Evolutionary conservation across 1,140 invertebrate genomes (phyloP).

Genomic region (Drosophila littoralis): DNA sequence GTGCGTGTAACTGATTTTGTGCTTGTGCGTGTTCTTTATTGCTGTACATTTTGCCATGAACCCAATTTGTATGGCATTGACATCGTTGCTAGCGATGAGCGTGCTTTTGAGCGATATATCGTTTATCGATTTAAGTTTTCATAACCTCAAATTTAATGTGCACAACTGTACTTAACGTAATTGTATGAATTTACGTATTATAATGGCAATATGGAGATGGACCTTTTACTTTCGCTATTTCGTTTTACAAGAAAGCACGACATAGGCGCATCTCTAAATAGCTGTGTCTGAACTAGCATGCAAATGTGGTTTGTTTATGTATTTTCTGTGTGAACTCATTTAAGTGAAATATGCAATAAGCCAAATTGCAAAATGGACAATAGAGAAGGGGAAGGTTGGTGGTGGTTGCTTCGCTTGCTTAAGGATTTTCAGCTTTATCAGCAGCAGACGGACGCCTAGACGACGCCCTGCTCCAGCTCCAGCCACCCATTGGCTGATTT

Average conservation of each 20-base stretch:
- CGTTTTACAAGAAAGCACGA: background rate
- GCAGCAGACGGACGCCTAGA: constrained; percentile 25
- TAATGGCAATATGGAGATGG: too few relatives aligned
- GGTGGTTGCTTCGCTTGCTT: constrained; percentile 37
- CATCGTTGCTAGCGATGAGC: constrained; percentile 21
- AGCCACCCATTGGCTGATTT: constrained; percentile 26
- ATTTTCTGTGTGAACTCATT: constrained; percentile 12
- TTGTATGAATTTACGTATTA: too few relatives aligned
- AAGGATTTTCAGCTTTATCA: constrained; percentile 55
- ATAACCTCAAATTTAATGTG: too few relatives aligned
- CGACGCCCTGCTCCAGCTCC: constrained; percentile 4
- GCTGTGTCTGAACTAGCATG: constrained; percentile 10
- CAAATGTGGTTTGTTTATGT: constrained; percentile 24
- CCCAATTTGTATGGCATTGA: constrained; percentile 62
- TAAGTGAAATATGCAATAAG: constrained; percentile 40
- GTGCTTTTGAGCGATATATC: constrained; percentile 2
- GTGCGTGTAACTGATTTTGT: constrained; percentile 57
- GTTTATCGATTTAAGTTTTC: background rate
- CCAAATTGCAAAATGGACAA: constrained; percentile 23
- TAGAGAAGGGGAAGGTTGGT: constrained; percentile 16
- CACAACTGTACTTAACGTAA: too few relatives aligned
- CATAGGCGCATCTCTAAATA: constrained; percentile 11
- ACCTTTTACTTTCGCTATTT: background rate
- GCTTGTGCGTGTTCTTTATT: constrained; percentile 11
- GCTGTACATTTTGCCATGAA: constrained; percentile 57